A percentile compares a stretch with the other conserved stretches of the same genome.
These are phyloP conservation scores for Dyspetes luteomarginatus DNA, from an alignment of 2,888 invertebrate genomes.

Conservation along the genomic window DNA sequence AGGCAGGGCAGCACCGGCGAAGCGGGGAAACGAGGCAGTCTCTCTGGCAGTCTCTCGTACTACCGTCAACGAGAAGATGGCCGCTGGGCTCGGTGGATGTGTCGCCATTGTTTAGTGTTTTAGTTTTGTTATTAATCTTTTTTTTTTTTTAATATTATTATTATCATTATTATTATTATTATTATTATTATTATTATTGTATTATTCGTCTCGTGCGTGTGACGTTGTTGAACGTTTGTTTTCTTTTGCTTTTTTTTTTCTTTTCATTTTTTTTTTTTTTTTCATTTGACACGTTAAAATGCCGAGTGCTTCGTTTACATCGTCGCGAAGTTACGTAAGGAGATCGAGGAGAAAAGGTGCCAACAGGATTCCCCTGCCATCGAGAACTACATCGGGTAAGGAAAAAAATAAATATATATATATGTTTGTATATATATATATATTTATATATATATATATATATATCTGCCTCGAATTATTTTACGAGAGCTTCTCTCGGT, in stretches of 20 bases:
- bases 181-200: too few relatives aligned
- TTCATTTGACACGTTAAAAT: constrained; percentile 86
- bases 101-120: constrained; percentile 91
- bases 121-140: constrained; percentile 76
- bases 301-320: constrained; percentile 98
- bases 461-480: constrained; percentile 80
- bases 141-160: constrained; percentile 82
- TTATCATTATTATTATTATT: too few relatives aligned
- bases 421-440: too few relatives aligned
- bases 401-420: constrained; percentile 17
- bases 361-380: constrained; percentile 93
- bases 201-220: too few relatives aligned
- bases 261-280: constrained; percentile 29
- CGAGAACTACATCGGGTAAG: constrained; percentile 92
- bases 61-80: constrained; percentile 90
- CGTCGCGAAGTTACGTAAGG: constrained; percentile 95
- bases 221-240: constrained; percentile 66
- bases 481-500: constrained; percentile 68
- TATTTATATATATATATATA: too few relatives aligned
- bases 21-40: constrained; percentile 73
- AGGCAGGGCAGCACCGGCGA: constrained; percentile 66
- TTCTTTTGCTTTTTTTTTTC: constrained; percentile 69
- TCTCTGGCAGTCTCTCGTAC: constrained; percentile 67
- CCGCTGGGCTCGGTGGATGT: constrained; percentile 91
- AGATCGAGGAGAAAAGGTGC: constrained; percentile 96